Evolutionary conservation across 2,113 vertebrate species (phyloP), one percentile per base, ranked within the genome.

Genomic region (Onychostruthus taczanowskii): DNA sequence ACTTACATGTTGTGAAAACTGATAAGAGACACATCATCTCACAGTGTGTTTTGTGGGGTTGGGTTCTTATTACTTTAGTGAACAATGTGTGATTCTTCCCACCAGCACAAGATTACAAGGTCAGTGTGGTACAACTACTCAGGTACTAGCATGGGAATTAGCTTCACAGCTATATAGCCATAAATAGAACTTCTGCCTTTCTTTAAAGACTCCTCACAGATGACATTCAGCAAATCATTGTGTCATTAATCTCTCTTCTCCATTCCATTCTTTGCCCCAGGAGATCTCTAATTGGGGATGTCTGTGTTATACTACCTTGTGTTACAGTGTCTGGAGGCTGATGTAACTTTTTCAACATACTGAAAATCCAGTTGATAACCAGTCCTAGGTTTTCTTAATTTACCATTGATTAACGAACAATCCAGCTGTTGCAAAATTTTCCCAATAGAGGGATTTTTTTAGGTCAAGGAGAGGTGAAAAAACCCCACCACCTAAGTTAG

Each of bases 361-460:
- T 84, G 68, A 90, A 81, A 94, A 95, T 93, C 56, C 52, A 93
- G 83, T 43, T 91, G 59, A 90, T 96, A 80, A 92, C 75, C 92
- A 97, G 92, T 64, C 84, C 52, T 72, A 86, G 43, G 83, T 93
- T 95, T 92, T 94, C 90, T 93, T 91, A 89, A 93, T 97, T 95
- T 97, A 90, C 72, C 61, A 66, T 69, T 96, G 94, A 97, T 96
- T 95, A 96, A 97, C 96, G 87, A 96, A 62, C 76, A 96, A 96
- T 89, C 73, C 96, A 98, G 96, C 86, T 97, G 97, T 96, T 97
- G 85, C 67, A 91, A 95, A 81, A 85, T 94, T 89, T 95, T 97
- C 96, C 63, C 88, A 93, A 68, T 52, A 89, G 87, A 95, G 74
- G 6, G 52, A 67, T 91, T 90, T 84, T 84, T 26, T 92, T 96